Base-by-base conservation (phyloP, 1,140 invertebrate species). In the Drosophila pruinosa region DNA sequence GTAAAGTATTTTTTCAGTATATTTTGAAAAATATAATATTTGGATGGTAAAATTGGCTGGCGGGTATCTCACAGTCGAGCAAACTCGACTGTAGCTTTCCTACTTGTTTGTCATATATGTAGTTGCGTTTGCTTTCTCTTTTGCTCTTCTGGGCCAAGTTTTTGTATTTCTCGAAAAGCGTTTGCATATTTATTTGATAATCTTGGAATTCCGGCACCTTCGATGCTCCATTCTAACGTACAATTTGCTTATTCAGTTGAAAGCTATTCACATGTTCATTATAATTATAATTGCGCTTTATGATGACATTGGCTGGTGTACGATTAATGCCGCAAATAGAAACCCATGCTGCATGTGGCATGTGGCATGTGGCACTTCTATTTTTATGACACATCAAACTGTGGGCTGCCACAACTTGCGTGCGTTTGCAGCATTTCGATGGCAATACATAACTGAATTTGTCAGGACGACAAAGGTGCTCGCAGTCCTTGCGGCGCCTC, bases 401-500 rank as follows among this genome's bases (percentile, higher is more conserved):
- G 22, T 47, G 52, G 34, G 10, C 41, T 41, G 36, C n/a, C 31
- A 26, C 36, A 69, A 62, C 48, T 62, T 81, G 81, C 81, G 81
- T 86, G 81, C 53, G 61, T 57, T 61, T 69, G 21, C 41, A 15
- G 45, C 76, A 79, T 83, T 54, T 38, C 3, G 8, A 36, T 62
- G 26, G 57, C 19, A 3, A 39, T 26, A 57, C 57, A 59, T 59
- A 48, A 48, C 43, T 14, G 12, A 22, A 45, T 28, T 58, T 34
- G 28, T 31, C 5, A 4, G 24, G 39, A 4, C 5, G 31, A 12
- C 31, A 4, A 12, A 34, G 31, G 31, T 34, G 31, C 12, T n/a
- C n/a, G n/a, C n/a, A n/a, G n/a, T n/a, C 12, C 31, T 34, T 34
- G 31, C 12, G 64, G 39, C 43, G 68, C 56, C 74, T 56, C 56